Conservation (phyloP, 2,797 vertebrate species). For the Chromis chromis region DNA sequence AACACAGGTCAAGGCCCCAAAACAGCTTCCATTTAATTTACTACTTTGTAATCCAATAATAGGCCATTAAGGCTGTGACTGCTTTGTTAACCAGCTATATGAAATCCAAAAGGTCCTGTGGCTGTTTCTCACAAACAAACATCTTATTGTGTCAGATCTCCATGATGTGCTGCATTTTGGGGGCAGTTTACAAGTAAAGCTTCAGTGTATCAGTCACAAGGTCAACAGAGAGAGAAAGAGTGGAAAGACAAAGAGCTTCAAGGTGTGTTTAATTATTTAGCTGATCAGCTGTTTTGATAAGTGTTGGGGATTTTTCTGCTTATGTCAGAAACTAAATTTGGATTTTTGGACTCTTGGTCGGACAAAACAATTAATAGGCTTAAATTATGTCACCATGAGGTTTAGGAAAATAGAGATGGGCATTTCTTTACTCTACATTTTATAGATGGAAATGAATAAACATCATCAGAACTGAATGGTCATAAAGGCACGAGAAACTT, state of each 20-base stretch:
- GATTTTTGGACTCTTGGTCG: too few species aligned
- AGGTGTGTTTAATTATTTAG: background rate
- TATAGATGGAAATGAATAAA: too few species aligned
- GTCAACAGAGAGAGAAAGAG: conserved; percentile 4
- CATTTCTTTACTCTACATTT: too few species aligned
- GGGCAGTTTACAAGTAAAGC: background rate
- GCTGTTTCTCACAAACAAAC: conserved; percentile 26
- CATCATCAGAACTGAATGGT: too few species aligned
- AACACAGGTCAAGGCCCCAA: background rate
- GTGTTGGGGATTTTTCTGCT: background rate
- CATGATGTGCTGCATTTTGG: background rate
- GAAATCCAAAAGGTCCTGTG: conserved; percentile 10
- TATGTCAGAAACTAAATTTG: too few species aligned
- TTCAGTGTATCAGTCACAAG: conserved; percentile 7
- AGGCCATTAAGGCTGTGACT: background rate
- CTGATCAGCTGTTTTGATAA: background rate
- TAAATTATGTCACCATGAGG: too few species aligned
- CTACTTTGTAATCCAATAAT: background rate
- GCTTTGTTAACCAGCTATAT: background rate
- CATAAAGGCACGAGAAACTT: too few species aligned
- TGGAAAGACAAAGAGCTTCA: background rate
- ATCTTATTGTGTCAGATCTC: conserved; percentile 8
- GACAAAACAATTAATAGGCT: too few species aligned
- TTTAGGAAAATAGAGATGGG: background rate
- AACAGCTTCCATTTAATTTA: background rate